These are phyloP conservation scores for Phallusia fumigata DNA, from an alignment of 23 tunicate species.

Conservation along the genomic window DNA sequence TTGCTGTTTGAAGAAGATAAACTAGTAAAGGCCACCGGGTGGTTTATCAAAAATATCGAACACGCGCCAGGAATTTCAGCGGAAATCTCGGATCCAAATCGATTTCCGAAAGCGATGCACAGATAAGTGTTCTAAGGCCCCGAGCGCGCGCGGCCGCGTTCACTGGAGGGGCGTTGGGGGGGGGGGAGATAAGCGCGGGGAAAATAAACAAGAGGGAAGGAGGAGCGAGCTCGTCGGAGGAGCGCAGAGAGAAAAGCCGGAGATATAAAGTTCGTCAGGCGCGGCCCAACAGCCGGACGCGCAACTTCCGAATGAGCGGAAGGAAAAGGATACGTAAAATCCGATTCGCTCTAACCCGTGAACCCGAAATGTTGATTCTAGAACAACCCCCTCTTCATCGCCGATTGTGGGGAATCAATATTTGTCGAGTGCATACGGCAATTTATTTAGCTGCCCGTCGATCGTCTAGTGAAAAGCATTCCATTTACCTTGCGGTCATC, in stretches of 20 bases:
- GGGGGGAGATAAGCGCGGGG: too few species aligned
- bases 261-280: background rate
- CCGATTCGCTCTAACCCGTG: background rate
- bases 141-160: background rate
- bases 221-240: too few species aligned
- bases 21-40: too few species aligned
- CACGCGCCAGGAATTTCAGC: background rate
- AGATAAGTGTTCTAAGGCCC: background rate
- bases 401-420: background rate
- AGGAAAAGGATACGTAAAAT: too few species aligned
- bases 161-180: background rate
- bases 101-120: background rate
- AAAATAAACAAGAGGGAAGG: background rate
- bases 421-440: background rate
- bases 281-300: too few species aligned
- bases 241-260: too few species aligned
- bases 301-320: too few species aligned
- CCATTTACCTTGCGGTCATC: too few species aligned
- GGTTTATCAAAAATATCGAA: too few species aligned
- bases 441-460: background rate
- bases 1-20: too few species aligned
- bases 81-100: slow-evolving; percentile 1
- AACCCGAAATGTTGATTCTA: background rate
- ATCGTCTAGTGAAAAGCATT: too few species aligned
- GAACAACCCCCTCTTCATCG: background rate